Evolutionary conservation across 2,113 vertebrate species (phyloP).

Genomic region (Rhea pennata): DNA sequence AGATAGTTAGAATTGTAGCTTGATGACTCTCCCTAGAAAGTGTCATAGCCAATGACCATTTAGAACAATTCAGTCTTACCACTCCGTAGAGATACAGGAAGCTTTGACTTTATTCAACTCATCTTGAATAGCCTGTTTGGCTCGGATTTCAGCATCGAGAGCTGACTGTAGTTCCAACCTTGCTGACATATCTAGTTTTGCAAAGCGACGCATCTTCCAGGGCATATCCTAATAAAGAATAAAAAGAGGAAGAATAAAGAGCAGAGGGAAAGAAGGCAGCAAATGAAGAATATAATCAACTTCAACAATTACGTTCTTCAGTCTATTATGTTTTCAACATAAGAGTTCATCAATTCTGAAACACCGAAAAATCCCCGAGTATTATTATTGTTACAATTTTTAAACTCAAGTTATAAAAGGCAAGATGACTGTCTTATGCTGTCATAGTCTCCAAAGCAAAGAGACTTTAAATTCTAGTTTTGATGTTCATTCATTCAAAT

Average conservation of each 20-base stretch:
- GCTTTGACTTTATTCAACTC: constrained; percentile 97
- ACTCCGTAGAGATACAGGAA: constrained; percentile 92
- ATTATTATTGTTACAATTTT: background rate
- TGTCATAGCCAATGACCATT: background rate
- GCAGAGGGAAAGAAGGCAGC: background rate
- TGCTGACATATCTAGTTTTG: constrained; percentile 98
- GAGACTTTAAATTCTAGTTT: background rate
- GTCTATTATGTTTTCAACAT: background rate
- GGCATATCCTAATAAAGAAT: constrained; percentile 89
- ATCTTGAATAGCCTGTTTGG: constrained; percentile 95
- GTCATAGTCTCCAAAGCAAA: background rate
- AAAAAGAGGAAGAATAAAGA: background rate
- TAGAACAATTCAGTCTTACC: constrained; percentile 77
- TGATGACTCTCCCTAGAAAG: background rate
- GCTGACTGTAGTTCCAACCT: constrained; percentile 96
- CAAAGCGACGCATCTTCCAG: constrained; percentile 98
- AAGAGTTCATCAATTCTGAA: background rate
- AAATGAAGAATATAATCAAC: background rate
- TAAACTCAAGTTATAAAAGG: background rate
- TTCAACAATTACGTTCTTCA: background rate
- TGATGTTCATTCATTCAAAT: background rate
- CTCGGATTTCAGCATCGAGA: constrained; percentile 95
- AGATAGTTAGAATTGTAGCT: background rate
- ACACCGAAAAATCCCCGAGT: background rate
- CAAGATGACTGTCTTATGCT: background rate